A percentile compares a stretch with the other conserved stretches of the same genome.
Evolutionary conservation across 2,113 vertebrate genomes (phyloP).

Genomic region (Corydoras maculifer): DNA sequence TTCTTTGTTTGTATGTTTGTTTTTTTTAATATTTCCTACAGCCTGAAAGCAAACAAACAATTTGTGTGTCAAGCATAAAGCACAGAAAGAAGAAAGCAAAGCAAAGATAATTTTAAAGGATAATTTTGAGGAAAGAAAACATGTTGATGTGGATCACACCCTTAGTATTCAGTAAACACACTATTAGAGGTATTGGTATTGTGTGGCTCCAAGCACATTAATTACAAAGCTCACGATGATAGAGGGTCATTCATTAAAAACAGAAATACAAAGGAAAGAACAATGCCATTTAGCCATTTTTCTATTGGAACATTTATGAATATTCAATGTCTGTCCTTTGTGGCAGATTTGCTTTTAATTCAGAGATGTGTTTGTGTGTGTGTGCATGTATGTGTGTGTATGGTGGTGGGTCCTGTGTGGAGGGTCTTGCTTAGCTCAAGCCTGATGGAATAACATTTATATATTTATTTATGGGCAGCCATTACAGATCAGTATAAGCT

Average conservation of each 20-base stretch:
- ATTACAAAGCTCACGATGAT: conserved; percentile 7
- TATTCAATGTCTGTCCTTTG: conserved; percentile 10
- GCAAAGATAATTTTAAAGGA: too few relatives aligned
- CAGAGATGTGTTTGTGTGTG: neutral
- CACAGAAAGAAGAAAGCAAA: neutral
- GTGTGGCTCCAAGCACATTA: conserved; percentile 17
- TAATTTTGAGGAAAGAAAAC: conserved; percentile 14
- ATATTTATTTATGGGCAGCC: too few relatives aligned
- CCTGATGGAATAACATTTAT: too few relatives aligned
- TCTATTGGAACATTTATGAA: conserved; percentile 33
- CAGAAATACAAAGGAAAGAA: conserved; percentile 17
- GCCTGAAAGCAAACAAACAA: conserved; percentile 16
- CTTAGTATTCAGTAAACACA: conserved; percentile 5
- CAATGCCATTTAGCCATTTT: conserved; percentile 33
- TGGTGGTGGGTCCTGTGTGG: neutral
- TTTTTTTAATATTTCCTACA: conserved; percentile 53
- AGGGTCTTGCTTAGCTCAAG: neutral
- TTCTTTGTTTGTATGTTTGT: conserved; percentile 51
- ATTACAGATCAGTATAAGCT: too few relatives aligned
- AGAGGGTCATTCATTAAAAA: conserved; percentile 18
- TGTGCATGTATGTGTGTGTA: neutral
- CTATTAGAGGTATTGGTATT: conserved; percentile 19
- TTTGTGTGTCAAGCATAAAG: conserved; percentile 36
- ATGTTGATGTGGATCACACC: conserved; percentile 42
- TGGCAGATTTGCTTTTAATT: conserved; percentile 14